Evolutionary conservation across 2,797 vertebrate genomes (phyloP).

Genomic region (Tragelaphus oryx): DNA sequence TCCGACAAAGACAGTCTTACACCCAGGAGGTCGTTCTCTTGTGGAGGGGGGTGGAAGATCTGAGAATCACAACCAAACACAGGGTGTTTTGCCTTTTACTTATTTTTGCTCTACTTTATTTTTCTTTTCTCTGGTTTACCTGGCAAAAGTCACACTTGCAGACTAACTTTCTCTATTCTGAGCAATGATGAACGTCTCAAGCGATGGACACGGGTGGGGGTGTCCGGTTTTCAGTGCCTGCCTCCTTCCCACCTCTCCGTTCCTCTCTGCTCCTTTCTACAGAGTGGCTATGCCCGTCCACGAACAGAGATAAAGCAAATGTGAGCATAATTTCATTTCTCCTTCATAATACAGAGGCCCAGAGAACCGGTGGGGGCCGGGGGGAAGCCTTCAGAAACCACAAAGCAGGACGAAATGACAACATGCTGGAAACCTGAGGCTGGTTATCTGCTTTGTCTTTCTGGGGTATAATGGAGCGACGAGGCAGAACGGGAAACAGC

Average conservation of each 20-base stretch:
- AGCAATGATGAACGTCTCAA: neutral
- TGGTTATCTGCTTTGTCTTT: slow-evolving; percentile 78
- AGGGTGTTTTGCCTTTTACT: slow-evolving; percentile 69
- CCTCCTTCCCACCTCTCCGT: neutral
- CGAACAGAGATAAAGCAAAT: slow-evolving; percentile 45
- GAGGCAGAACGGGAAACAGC: slow-evolving; percentile 51
- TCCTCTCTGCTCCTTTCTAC: neutral
- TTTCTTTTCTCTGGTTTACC: neutral
- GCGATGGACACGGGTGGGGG: neutral
- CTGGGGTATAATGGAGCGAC: slow-evolving; percentile 71
- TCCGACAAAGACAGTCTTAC: slow-evolving; percentile 92
- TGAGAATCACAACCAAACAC: slow-evolving; percentile 75
- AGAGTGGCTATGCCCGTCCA: neutral
- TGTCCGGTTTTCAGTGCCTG: neutral
- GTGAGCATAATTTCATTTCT: slow-evolving; percentile 75
- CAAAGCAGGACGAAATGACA: slow-evolving; percentile 77
- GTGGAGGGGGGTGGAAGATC: slow-evolving; percentile 91
- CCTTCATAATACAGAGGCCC: slow-evolving; percentile 55
- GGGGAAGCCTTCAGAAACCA: slow-evolving; percentile 41
- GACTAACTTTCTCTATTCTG: neutral
- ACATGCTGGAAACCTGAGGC: slow-evolving; percentile 76
- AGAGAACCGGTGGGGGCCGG: neutral
- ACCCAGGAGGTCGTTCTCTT: slow-evolving; percentile 90
- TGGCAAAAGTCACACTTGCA: neutral
- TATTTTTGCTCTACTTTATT: neutral